phyloP scores from a whole-genome alignment of 1,140 invertebrate genomes.

The Brachionus asplanchnoidis region DNA sequence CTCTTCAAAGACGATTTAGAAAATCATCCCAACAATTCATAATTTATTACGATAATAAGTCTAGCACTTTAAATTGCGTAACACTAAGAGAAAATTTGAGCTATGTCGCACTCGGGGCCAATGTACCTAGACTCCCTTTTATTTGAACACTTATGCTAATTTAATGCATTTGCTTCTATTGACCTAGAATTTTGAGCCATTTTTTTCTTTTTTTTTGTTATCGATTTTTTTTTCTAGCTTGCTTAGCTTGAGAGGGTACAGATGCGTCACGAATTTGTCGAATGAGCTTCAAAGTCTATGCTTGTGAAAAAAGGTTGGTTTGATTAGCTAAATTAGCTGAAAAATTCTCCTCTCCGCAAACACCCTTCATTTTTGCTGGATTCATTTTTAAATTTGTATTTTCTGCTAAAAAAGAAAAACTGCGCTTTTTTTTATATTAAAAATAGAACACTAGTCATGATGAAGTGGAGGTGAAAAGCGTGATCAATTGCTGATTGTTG shows the following conservation, averaged over 20 bases:
- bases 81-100: not conserved
- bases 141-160: not conserved
- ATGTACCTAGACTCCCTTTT: not conserved
- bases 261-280: not conserved
- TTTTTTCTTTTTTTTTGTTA: not conserved
- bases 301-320: not conserved
- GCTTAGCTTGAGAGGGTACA: not conserved
- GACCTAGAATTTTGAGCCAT: not conserved
- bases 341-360: not conserved
- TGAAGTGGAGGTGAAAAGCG: not conserved
- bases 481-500: constrained; percentile 1
- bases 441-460: not conserved
- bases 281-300: not conserved
- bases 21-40: not conserved
- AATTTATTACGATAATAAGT: constrained; percentile 4
- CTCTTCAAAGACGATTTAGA: not conserved
- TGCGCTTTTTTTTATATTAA: not conserved
- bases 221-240: not conserved
- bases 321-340: not conserved
- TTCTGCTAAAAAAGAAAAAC: not conserved
- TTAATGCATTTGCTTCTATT: not conserved
- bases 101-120: not conserved
- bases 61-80: not conserved
- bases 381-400: not conserved
- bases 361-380: not conserved